phyloP scores from a whole-genome alignment of 2,888 invertebrate species.

The Lasioglossum oenotherae region DNA sequence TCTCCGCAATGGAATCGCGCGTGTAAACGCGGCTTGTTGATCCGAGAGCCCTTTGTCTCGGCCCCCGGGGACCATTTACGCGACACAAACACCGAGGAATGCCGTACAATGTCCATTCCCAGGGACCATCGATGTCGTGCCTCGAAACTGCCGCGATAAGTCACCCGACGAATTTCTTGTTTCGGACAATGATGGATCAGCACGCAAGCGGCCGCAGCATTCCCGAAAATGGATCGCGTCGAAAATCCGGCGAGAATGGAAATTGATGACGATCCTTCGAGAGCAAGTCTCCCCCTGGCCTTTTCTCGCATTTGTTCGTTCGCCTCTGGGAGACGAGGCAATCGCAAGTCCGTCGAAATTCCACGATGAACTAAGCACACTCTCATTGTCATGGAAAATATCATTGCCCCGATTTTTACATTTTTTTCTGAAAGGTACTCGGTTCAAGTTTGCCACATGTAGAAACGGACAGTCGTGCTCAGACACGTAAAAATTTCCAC shows the following conservation, averaged over 20 bases:
- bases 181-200: slow-evolving; percentile 42
- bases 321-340: background rate
- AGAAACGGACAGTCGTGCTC: background rate
- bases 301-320: background rate
- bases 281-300: background rate
- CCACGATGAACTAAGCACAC: background rate
- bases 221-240: slow-evolving; percentile 1
- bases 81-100: slow-evolving; percentile 45
- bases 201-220: background rate
- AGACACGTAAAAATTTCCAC: background rate
- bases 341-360: background rate
- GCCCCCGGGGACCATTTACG: slow-evolving; percentile 45
- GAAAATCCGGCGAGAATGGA: slow-evolving; percentile 23
- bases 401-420: background rate
- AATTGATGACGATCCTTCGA: slow-evolving; percentile 28
- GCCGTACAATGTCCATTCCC: slow-evolving; percentile 53
- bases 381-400: background rate
- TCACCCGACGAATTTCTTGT: slow-evolving; percentile 44
- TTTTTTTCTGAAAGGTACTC: background rate
- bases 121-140: slow-evolving; percentile 32
- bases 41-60: slow-evolving; percentile 52
- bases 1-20: slow-evolving; percentile 20
- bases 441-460: background rate
- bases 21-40: slow-evolving; percentile 46
- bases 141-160: slow-evolving; percentile 49